Base-by-base conservation (phyloP, 2,113 vertebrate genomes). In the Chloropsis hardwickii region DNA sequence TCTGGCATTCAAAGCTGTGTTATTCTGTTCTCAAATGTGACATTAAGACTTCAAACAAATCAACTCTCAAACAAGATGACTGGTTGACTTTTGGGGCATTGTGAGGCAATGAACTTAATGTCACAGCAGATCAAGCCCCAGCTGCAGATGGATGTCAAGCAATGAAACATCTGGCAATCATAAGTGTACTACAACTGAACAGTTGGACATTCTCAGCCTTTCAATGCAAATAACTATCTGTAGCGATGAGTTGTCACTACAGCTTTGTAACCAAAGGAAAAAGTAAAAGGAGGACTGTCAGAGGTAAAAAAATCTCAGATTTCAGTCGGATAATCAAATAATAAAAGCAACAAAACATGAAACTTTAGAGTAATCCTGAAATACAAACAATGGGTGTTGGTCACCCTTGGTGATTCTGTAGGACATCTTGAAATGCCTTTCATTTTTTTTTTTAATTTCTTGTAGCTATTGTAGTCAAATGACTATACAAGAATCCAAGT, bases 1-100 rank as follows among this genome's bases (percentile, higher is more conserved):
- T 79, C 50, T 54, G 88, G 50, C 56, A 57, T 72, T 72, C 81
- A 95, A 82, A 58, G 35, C 24, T 60, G 45, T 80, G 27, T 31
- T 79, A 29, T 23, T 92, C 44, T 71, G 18, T 76, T 88, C 57
- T 84, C 37, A 74, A 56, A 91, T 39, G 56, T 64, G 71, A 45
- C 76, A 60, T 18, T n/a, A 54, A 44, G 48, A 88, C 80, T 88
- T 71, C 60, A 81, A 66, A 73, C 51, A 94, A 92, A 89, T 61
- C 31, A 94, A 53, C n/a, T 82, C 88, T 92, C 88, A 78, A 78
- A 78, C 42, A 76, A 78, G 85, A 58, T 88, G 92, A 95, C 61
- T 44, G 16, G 45, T 19, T 62, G 91, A 84, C 66, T 94, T 91
- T 24, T 35, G 29, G 39, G 79, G 60, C 44, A 72, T 21, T 87